phyloP scores from a whole-genome alignment of 2,888 invertebrate species.

The Eupithecia centaureata region DNA sequence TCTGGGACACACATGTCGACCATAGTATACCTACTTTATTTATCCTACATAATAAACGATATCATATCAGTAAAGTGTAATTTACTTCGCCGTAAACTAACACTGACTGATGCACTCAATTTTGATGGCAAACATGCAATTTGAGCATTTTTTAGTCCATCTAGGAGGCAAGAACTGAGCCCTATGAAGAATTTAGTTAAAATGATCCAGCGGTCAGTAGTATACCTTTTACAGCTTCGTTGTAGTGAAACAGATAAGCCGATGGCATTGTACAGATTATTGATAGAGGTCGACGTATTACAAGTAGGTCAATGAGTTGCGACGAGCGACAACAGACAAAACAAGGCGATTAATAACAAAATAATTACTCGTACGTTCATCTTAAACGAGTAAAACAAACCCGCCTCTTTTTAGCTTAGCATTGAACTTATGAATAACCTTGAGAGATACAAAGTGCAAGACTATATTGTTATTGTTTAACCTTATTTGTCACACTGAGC shows the following conservation, averaged over 20 bases:
- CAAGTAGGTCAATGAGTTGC: slow-evolving; percentile 36
- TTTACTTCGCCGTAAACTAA: no score
- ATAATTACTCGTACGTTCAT: slow-evolving; percentile 6
- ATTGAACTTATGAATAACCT: neutral
- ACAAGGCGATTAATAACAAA: neutral
- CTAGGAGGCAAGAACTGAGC: no score
- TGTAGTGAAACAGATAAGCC: slow-evolving; percentile 11
- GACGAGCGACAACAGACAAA: slow-evolving; percentile 12
- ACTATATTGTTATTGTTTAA: no score
- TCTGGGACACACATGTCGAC: no score
- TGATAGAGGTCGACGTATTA: slow-evolving; percentile 36
- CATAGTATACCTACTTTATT: no score
- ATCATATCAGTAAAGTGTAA: no score
- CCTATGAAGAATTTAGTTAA: no score
- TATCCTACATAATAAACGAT: no score
- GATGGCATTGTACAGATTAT: neutral
- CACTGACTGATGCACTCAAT: neutral
- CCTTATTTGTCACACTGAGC: no score
- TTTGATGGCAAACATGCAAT: neutral
- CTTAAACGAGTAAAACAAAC: neutral
- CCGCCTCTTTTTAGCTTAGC: neutral
- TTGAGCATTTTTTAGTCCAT: neutral
- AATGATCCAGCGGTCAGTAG: no score
- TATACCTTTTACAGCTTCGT: no score
- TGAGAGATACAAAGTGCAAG: neutral